Evolutionary conservation across 2,888 invertebrate genomes (phyloP).

Genomic region (Lithophane semibrunnea): DNA sequence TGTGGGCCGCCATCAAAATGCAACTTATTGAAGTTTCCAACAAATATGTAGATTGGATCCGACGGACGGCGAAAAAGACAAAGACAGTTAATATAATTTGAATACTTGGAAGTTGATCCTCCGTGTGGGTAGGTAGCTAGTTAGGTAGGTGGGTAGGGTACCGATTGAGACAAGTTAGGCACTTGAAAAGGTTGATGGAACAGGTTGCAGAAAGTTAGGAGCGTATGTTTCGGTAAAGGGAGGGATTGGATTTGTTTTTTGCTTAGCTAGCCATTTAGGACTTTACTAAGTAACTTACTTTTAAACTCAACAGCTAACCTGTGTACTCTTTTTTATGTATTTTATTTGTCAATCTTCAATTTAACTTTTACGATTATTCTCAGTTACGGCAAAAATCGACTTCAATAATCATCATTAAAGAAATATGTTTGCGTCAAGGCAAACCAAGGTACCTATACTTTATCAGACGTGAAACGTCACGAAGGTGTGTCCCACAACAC

Average conservation of each 20-base stretch:
- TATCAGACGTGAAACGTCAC: too few relatives aligned
- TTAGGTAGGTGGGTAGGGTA: background rate
- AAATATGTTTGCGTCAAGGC: too few relatives aligned
- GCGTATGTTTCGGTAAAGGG: slow-evolving; percentile 3
- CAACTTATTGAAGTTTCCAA: slow-evolving; percentile 64
- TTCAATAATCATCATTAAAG: too few relatives aligned
- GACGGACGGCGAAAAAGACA: slow-evolving; percentile 60
- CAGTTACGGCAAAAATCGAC: too few relatives aligned
- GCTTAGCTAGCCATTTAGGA: background rate
- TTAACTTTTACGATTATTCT: too few relatives aligned
- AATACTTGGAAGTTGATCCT: slow-evolving; percentile 63
- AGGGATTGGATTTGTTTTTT: slow-evolving; percentile 7
- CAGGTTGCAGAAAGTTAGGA: slow-evolving; percentile 32
- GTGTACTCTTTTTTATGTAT: too few relatives aligned
- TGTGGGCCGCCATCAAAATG: slow-evolving; percentile 56
- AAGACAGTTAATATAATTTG: slow-evolving; percentile 64
- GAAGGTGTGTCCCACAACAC: background rate
- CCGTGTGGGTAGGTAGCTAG: background rate
- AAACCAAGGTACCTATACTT: too few relatives aligned
- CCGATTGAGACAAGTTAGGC: background rate
- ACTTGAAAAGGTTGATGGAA: slow-evolving; percentile 27
- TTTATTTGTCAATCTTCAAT: too few relatives aligned
- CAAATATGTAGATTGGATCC: slow-evolving; percentile 68
- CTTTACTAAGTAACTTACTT: too few relatives aligned
- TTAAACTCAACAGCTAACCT: too few relatives aligned